A percentile compares a stretch with the other conserved stretches of the same genome.
Conservation (phyloP, 2,797 vertebrate species). For the Betta splendens region DNA sequence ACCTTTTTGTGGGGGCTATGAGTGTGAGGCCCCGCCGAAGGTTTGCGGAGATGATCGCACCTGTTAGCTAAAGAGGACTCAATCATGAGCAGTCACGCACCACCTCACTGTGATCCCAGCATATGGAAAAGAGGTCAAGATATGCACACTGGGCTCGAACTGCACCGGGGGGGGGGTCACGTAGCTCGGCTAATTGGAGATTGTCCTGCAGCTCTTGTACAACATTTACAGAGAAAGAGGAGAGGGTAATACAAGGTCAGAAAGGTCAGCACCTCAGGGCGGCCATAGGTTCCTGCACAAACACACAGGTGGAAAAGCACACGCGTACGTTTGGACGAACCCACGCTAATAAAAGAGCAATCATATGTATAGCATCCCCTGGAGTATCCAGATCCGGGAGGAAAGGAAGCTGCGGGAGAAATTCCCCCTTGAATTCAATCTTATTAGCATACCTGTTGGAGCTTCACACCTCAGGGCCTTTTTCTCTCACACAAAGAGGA, state of each 20-base stretch:
- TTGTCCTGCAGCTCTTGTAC: slow-evolving; percentile 25
- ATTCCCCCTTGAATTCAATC: slow-evolving; percentile 48
- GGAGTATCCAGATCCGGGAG: slow-evolving; percentile 38
- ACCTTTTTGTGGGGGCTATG: slow-evolving; percentile 25
- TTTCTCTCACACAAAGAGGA: slow-evolving; percentile 8
- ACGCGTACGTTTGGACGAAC: slow-evolving; percentile 13
- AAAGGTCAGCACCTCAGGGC: slow-evolving; percentile 22
- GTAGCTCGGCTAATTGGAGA: slow-evolving; percentile 41
- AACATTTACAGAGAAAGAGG: slow-evolving; percentile 12
- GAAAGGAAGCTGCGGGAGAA: slow-evolving; percentile 48
- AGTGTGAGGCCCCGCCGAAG: slow-evolving; percentile 16
- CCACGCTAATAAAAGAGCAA: slow-evolving; percentile 39
- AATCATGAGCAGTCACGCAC: slow-evolving; percentile 67
- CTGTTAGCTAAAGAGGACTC: slow-evolving; percentile 68
- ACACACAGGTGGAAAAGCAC: slow-evolving; percentile 13
- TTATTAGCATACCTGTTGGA: slow-evolving; percentile 66
- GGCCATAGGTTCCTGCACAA: slow-evolving; percentile 26
- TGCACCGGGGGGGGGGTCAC: slow-evolving; percentile 10
- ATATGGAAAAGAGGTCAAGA: slow-evolving; percentile 43
- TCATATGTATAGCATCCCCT: slow-evolving; percentile 51
- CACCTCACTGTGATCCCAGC: slow-evolving; percentile 41
- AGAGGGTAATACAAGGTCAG: slow-evolving; percentile 11
- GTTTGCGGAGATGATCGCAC: slow-evolving; percentile 65
- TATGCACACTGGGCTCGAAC: slow-evolving; percentile 33
- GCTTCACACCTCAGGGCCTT: slow-evolving; percentile 26